Percentiles rank a stretch among this genome's conserved stretches.
Evolutionary conservation across 2,888 invertebrate species (phyloP).

Genomic region (Chaetogeoica ovagalla): DNA sequence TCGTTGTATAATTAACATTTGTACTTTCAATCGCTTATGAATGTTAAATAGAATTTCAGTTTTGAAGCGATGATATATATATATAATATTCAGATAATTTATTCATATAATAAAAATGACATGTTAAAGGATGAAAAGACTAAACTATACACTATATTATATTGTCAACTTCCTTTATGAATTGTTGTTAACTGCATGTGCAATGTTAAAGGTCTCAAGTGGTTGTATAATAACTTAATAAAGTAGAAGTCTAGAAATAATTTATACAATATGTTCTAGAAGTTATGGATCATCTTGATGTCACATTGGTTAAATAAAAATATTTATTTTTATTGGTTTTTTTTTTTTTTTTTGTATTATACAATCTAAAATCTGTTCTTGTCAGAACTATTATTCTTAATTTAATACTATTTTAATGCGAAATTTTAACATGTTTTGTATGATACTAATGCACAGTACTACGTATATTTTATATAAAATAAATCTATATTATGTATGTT

Average conservation of each 20-base stretch:
- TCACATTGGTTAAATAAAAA: slow-evolving; percentile 48
- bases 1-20: slow-evolving; percentile 22
- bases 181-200: slow-evolving; percentile 36
- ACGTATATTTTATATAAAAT: too few species aligned
- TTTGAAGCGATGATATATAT: not conserved
- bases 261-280: slow-evolving; percentile 41
- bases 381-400: too few species aligned
- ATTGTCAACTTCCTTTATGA: slow-evolving; percentile 19
- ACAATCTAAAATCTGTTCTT: not conserved
- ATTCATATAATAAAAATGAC: slow-evolving; percentile 42
- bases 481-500: too few species aligned
- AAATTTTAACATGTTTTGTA: too few species aligned
- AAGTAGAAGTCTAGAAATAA: slow-evolving; percentile 36
- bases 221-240: slow-evolving; percentile 46
- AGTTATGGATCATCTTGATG: slow-evolving; percentile 36
- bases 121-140: slow-evolving; percentile 33
- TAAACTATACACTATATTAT: slow-evolving; percentile 32
- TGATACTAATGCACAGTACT: too few species aligned
- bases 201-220: slow-evolving; percentile 25
- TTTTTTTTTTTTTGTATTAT: slow-evolving; percentile 10
- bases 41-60: slow-evolving; percentile 14
- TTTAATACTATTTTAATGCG: too few species aligned
- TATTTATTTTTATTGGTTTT: slow-evolving; percentile 41
- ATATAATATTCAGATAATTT: slow-evolving; percentile 9
- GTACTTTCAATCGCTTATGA: slow-evolving; percentile 32